Percentiles rank a stretch among this genome's conserved stretches.
Evolutionary conservation across 2,797 vertebrate genomes (phyloP).

Genomic region (Chrosomus eos): DNA sequence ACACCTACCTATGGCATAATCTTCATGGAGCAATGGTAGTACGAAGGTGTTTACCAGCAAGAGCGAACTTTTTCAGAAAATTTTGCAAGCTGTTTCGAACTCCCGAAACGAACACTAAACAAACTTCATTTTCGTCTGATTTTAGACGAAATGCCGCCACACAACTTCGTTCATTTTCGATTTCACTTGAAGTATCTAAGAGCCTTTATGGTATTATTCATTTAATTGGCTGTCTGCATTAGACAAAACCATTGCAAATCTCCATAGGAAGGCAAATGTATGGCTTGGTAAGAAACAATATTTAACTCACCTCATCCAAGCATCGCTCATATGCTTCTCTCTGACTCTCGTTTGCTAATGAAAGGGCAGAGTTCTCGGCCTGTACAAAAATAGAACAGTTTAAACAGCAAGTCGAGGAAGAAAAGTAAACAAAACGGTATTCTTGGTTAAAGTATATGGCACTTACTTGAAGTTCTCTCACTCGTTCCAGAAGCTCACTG

Average conservation of each 20-base stretch:
- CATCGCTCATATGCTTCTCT: constrained; percentile 93
- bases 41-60: neutral
- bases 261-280: neutral
- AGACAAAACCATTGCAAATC: constrained; percentile 4
- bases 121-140: neutral
- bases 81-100: neutral
- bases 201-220: neutral
- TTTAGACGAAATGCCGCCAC: neutral
- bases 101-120: neutral
- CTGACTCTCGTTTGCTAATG: constrained; percentile 95
- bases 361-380: constrained; percentile 92
- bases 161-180: neutral
- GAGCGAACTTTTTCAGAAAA: neutral
- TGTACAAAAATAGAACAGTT: constrained; percentile 62
- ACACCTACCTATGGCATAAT: neutral
- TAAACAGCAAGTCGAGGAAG: constrained; percentile 22
- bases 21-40: too few species aligned
- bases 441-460: constrained; percentile 7
- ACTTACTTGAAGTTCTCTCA: constrained; percentile 89
- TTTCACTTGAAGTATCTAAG: neutral
- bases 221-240: neutral
- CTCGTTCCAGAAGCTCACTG: constrained; percentile 90
- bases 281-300: neutral
- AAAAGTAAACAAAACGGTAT: constrained; percentile 28
- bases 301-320: constrained; percentile 84